Conservation (phyloP, 2,888 invertebrate species). For the Ophion obscuratus region DNA sequence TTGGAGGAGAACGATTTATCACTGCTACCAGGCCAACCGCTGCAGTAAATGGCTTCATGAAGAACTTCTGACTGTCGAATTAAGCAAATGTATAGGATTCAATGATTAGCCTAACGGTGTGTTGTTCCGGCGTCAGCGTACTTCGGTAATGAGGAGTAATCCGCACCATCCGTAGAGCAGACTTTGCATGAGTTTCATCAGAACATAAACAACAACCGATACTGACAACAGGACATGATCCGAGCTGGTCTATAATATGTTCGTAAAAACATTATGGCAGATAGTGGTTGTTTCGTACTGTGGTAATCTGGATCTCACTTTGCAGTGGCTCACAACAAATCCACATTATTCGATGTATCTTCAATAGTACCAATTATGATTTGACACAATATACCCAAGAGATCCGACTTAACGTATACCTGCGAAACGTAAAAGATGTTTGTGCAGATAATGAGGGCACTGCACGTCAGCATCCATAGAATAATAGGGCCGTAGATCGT, state of each 20-base stretch:
- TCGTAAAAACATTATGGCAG: neutral
- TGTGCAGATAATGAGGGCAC: conserved; percentile 72
- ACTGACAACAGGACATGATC: conserved; percentile 56
- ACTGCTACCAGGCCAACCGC: conserved; percentile 70
- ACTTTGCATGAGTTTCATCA: conserved; percentile 63
- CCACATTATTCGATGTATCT: neutral
- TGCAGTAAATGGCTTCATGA: conserved; percentile 69
- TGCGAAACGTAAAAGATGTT: conserved; percentile 72
- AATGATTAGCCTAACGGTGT: neutral
- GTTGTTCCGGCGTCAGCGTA: conserved; percentile 3
- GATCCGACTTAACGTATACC: conserved; percentile 24
- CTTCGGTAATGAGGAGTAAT: conserved; percentile 61
- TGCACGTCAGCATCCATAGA: conserved; percentile 70
- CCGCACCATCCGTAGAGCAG: conserved; percentile 65
- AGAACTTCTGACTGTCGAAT: conserved; percentile 70
- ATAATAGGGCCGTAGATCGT: conserved; percentile 72
- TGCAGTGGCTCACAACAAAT: neutral
- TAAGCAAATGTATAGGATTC: neutral
- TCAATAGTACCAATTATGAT: neutral
- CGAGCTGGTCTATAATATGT: conserved; percentile 47
- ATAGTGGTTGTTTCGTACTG: neutral
- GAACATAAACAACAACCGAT: conserved; percentile 54
- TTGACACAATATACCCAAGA: neutral
- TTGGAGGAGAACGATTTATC: conserved; percentile 65
- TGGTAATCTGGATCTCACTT: neutral